Base-by-base conservation (phyloP, 2,888 invertebrate genomes). In the Notodonta dromedarius region DNA sequence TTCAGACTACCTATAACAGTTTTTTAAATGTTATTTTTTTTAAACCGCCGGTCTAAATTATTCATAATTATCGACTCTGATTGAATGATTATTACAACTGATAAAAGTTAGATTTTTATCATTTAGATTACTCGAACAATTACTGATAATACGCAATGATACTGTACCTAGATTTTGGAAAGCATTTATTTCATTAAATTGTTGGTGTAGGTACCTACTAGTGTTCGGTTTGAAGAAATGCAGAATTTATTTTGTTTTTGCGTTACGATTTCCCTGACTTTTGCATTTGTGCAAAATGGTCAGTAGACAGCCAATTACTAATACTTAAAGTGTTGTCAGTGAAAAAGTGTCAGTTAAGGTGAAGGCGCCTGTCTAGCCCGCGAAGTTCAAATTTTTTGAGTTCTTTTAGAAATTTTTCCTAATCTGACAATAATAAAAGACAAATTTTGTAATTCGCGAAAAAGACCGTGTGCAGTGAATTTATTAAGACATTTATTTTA, bases 71-170 rank as follows among this genome's bases (percentile, higher is more conserved):
- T 58, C 24, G 32, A 44, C 16, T 56, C 40, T 59, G 62, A 71
- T 71, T 61, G 60, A 14, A 50, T 11, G 16, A 12, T 53, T 44
- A 58, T 58, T 32, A 46, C 12, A 8, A 24, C 54, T 42, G 59
- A 59, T 59, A 56, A 48, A 12, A 62, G 12, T 44, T 16, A 62
- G 70, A 74, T 71, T 57, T 35, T 24, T 61, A 73, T 74, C 75
- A 56, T 24, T 39, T n/a, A 24, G 66, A 74, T 71, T 65, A 61
- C 16, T 62, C 39, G 12, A 14, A 39, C 39, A 55, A 55, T 40
- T 40, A 55, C 5, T 55, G 39, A 55, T 55, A 40, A 14, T 7
- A 55, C 40, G n/a, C 11, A 14, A 1, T 8, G 53, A 13, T 53
- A 13, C 32, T 16, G 14, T 16, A 2, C 46, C n/a, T n/a, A n/a